Base-by-base conservation (phyloP, 2,888 invertebrate species). In the Agrochola lota region DNA sequence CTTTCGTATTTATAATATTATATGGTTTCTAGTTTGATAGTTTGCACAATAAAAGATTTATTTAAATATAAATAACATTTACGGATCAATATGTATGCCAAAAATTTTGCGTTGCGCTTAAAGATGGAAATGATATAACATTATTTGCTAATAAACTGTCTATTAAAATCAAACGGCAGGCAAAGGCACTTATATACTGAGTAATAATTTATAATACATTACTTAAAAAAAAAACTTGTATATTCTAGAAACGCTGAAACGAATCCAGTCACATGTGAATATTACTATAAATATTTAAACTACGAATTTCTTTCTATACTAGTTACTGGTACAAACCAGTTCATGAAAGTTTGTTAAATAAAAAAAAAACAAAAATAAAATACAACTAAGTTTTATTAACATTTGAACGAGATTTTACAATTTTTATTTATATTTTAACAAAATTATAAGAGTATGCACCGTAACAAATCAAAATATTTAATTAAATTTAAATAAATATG, bases 131-230 rank as follows among this genome's bases (percentile, higher is more conserved):
- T 30, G 3, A 30, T 49, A 52, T 43, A 49, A 57, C 2, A 26
- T 30, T 59, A 17, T 59, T 66, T 72, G 23, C 78, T 68, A 46
- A 67, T 8, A 63, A 55, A 68, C 35, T 63, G 57, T 72, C 46
- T 66, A 52, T 64, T 59, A 40, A 77, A 81, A 85, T 55, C 12
- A 71, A 87, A 86, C 59, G 62, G 77, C 63, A 80, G 81, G 79
- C 79, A 89, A 89, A 89, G 90, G 89, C 90, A 89, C 89, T 89
- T 89, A 87, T 68, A 87, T 69, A 86, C 57, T 79, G 85, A 74
- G 62, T 88, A 74, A 80, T 77, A 75, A 69, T 81, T 59, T 69
- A 72, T 68, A 69, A 73, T 74, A 78, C 63, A 20, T 64, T 67
- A 52, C 68, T 72, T 64, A 67, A 72, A 84, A n/a, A 80, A 40